Percentiles rank a stretch among this genome's conserved stretches.
Evolutionary conservation across 1,140 invertebrate genomes (phyloP).

Genomic region (Drosophila nigromelanica): DNA sequence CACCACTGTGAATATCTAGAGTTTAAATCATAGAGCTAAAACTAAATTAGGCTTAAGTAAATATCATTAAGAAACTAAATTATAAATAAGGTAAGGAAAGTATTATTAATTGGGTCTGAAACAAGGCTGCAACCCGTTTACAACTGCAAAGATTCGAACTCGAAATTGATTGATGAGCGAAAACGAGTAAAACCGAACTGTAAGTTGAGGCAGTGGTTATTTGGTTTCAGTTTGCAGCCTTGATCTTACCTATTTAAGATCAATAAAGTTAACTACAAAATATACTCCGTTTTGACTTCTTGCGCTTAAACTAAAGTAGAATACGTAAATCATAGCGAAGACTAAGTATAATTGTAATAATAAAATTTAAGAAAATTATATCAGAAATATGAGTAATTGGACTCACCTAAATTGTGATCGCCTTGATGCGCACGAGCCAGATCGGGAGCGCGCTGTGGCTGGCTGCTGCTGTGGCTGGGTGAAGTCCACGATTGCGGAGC

Average conservation of each 20-base stretch:
- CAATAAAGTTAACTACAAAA: too few species aligned
- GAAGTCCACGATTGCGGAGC: slow-evolving; percentile 86
- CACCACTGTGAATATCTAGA: neutral
- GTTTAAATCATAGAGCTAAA: slow-evolving; percentile 9
- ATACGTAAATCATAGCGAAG: slow-evolving; percentile 11
- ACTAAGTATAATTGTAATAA: slow-evolving; percentile 7
- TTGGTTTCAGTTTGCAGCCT: too few species aligned
- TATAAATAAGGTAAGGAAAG: neutral
- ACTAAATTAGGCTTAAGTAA: slow-evolving; percentile 17
- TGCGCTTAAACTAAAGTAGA: slow-evolving; percentile 6
- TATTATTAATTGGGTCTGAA: too few species aligned
- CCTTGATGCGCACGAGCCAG: slow-evolving; percentile 85
- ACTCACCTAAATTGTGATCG: slow-evolving; percentile 83
- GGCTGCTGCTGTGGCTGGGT: slow-evolving; percentile 83
- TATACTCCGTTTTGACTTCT: too few species aligned
- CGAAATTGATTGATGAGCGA: too few species aligned
- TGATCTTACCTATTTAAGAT: too few species aligned
- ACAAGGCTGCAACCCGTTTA: neutral
- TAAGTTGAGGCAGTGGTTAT: too few species aligned
- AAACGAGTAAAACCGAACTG: too few species aligned
- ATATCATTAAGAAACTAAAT: slow-evolving; percentile 1
- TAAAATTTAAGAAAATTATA: slow-evolving; percentile 21
- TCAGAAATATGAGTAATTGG: neutral
- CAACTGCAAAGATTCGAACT: too few species aligned
- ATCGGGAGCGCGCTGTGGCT: slow-evolving; percentile 80